These are phyloP conservation scores for Phortica variegata DNA, from an alignment of 1,140 invertebrate species.

Conservation along the genomic window DNA sequence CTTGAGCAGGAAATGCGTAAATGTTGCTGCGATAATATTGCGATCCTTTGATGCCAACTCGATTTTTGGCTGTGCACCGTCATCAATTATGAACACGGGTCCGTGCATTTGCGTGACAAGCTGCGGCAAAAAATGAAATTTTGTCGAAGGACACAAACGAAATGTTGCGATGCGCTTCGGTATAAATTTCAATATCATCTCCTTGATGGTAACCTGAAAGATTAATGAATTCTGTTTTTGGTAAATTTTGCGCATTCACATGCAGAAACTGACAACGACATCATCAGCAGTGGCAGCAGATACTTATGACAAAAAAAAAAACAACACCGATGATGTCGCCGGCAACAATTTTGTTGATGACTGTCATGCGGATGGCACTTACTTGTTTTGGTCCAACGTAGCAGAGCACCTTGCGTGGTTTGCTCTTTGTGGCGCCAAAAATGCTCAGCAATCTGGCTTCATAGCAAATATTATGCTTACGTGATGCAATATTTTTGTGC, in stretches of 20 bases:
- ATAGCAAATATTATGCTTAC: slow-evolving; percentile 83
- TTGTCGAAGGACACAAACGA: slow-evolving; percentile 87
- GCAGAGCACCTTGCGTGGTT: slow-evolving; percentile 84
- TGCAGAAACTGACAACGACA: no score
- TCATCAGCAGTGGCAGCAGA: no score
- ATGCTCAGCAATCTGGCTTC: slow-evolving; percentile 78
- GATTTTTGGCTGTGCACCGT: slow-evolving; percentile 85
- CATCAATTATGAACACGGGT: slow-evolving; percentile 74
- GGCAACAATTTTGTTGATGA: no score
- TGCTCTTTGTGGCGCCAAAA: slow-evolving; percentile 63
- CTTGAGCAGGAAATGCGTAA: slow-evolving; percentile 88
- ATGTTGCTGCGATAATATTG: slow-evolving; percentile 89
- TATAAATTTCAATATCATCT: slow-evolving; percentile 89
- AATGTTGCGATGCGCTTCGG: slow-evolving; percentile 90
- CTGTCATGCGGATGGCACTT: slow-evolving; percentile 30
- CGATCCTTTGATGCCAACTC: slow-evolving; percentile 79
- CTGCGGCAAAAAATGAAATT: slow-evolving; percentile 69
- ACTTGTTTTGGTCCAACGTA: slow-evolving; percentile 80
- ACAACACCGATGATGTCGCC: not conserved
- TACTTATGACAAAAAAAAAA: slow-evolving; percentile 27
- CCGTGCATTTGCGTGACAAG: slow-evolving; percentile 58
- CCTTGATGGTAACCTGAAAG: slow-evolving; percentile 82
- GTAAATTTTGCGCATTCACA: no score
- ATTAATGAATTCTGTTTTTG: slow-evolving; percentile 48
- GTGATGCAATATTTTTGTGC: slow-evolving; percentile 81